A percentile compares a stretch with the other conserved stretches of the same genome.
Conservation (phyloP, 2,888 invertebrate genomes). For the Frankliniella intonsa region DNA sequence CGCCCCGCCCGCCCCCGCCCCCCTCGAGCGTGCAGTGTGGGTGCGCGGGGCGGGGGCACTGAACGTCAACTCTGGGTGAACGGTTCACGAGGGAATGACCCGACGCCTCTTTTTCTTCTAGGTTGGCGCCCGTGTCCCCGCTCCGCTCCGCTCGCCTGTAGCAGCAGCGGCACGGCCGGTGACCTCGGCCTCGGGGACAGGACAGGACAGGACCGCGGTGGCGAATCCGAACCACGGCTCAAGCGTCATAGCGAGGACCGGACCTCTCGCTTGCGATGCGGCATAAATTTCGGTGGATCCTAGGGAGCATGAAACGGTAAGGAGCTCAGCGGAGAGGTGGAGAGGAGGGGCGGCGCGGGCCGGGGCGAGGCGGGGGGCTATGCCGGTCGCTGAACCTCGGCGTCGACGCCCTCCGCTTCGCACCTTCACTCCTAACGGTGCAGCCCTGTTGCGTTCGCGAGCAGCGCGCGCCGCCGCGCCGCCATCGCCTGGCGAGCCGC, state of each 20-base stretch:
- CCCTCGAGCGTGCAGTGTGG: neutral
- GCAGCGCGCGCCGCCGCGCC: neutral
- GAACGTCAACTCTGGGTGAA: too few relatives aligned
- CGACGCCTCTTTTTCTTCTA: too few relatives aligned
- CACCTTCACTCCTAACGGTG: slow-evolving; percentile 26
- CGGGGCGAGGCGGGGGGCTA: neutral
- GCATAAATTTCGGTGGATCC: neutral
- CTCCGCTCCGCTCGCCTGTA: too few relatives aligned
- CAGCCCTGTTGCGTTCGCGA: slow-evolving; percentile 3
- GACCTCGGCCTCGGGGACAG: too few relatives aligned
- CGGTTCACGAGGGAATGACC: too few relatives aligned
- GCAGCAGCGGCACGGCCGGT: too few relatives aligned
- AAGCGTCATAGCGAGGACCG: too few relatives aligned
- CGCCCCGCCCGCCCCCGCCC: neutral
- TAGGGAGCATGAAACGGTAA: neutral
- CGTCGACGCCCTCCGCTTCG: slow-evolving; percentile 15
- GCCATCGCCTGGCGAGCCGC: neutral
- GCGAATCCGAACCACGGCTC: too few relatives aligned
- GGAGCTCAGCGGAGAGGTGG: neutral
- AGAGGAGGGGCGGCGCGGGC: neutral
- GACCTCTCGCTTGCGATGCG: neutral
- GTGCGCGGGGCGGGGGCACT: too few relatives aligned
- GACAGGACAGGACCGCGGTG: too few relatives aligned
- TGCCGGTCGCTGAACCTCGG: slow-evolving; percentile 5
- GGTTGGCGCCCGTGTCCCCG: too few relatives aligned